Conservation (phyloP, 2,888 invertebrate species). For the Hermodice carunculata region DNA sequence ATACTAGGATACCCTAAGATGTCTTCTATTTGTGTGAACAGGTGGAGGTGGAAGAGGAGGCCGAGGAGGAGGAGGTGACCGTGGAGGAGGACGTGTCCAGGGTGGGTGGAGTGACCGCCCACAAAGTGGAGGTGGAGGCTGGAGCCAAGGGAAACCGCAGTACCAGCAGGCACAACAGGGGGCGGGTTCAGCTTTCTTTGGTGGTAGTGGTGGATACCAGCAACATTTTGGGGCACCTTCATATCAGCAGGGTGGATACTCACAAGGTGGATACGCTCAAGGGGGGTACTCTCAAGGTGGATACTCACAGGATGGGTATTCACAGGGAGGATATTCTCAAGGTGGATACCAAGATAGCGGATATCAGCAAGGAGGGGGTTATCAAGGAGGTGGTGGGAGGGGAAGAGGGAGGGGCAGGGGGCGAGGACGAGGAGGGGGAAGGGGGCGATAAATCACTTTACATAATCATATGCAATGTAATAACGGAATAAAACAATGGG, state of each 20-base stretch:
- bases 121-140: constrained; percentile 14
- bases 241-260: constrained; percentile 15
- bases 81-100: constrained; percentile 17
- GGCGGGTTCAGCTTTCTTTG: constrained; percentile 19
- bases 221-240: constrained; percentile 17
- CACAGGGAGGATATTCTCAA: constrained; percentile 21
- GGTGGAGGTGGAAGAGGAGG: constrained; percentile 16
- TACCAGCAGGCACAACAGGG: constrained; percentile 8
- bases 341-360: not conserved
- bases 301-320: constrained; percentile 14
- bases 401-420: constrained; percentile 11
- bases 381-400: constrained; percentile 15
- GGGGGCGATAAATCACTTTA: constrained; percentile 2
- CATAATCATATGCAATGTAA: not conserved
- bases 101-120: constrained; percentile 14
- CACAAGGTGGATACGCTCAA: not conserved
- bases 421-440: constrained; percentile 22
- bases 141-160: constrained; percentile 10
- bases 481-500: too few species aligned
- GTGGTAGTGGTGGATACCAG: constrained; percentile 22
- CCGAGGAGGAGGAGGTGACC: constrained; percentile 22
- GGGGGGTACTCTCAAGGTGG: constrained; percentile 12
- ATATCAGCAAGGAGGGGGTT: constrained; percentile 16
- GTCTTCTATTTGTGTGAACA: not conserved
- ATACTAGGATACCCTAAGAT: constrained; percentile 14